Evolutionary conservation across 2,113 vertebrate genomes (phyloP).

Genomic region (Daboia siamensis): DNA sequence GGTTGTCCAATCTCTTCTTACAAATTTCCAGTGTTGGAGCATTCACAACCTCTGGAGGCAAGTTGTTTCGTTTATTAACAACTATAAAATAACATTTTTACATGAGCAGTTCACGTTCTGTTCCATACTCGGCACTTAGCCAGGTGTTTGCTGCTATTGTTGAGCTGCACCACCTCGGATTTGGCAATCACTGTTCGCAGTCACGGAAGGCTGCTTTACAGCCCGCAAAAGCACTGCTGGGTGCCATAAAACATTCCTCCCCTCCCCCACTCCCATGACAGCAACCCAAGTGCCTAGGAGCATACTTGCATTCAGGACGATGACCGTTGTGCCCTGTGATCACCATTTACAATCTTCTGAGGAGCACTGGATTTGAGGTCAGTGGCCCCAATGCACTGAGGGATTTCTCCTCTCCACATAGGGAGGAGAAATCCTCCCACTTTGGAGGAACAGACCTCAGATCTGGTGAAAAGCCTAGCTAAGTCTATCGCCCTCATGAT

Average conservation of each 20-base stretch:
- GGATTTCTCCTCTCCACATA: not conserved
- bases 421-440: not conserved
- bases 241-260: not conserved
- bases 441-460: no score
- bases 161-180: not conserved
- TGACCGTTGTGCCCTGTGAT: not conserved
- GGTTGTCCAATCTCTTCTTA: no score
- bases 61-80: no score
- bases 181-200: not conserved
- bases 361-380: not conserved
- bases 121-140: not conserved
- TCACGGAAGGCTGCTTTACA: not conserved
- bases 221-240: not conserved
- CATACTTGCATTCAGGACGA: not conserved
- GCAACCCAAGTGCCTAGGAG: not conserved
- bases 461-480: no score
- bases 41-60: no score
- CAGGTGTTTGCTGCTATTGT: not conserved
- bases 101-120: not conserved
- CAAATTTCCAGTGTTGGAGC: no score
- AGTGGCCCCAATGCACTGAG: not conserved
- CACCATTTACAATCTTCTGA: not conserved
- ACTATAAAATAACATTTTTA: not conserved
- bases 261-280: not conserved
- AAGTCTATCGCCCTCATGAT: no score